phyloP scores from a whole-genome alignment of 1,140 invertebrate species.

The Subanguina moxae region DNA sequence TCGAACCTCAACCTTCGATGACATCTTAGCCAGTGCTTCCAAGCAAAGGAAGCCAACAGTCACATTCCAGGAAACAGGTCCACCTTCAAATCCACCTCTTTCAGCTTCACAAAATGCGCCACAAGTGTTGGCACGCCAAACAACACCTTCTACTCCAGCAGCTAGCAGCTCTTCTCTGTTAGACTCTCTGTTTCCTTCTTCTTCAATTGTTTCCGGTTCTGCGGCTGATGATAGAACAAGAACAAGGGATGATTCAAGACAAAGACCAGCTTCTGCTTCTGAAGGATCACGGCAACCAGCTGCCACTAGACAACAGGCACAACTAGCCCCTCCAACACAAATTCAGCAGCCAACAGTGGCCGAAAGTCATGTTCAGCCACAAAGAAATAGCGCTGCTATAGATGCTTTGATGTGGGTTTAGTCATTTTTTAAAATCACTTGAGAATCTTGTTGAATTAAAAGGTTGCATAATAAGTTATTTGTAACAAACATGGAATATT shows the following conservation, averaged over 20 bases:
- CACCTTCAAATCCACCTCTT: neutral
- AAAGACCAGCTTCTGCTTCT: slow-evolving; percentile 13
- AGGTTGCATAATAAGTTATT: neutral
- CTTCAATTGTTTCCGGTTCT: neutral
- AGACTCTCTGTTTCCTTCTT: slow-evolving; percentile 19
- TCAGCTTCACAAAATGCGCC: neutral
- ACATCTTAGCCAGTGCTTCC: slow-evolving; percentile 25
- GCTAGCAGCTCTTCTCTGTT: slow-evolving; percentile 3
- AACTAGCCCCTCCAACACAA: neutral
- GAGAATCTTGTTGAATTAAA: too few relatives aligned
- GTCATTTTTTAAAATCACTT: too few relatives aligned
- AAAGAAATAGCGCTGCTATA: neutral
- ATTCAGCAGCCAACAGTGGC: neutral
- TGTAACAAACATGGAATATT: too few relatives aligned
- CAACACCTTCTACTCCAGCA: neutral
- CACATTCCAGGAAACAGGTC: slow-evolving; percentile 17
- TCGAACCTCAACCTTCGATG: slow-evolving; percentile 16
- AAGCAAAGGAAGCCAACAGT: slow-evolving; percentile 27
- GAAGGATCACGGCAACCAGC: neutral
- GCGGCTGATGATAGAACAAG: neutral
- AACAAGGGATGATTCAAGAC: neutral
- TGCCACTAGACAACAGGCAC: neutral
- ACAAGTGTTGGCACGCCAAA: neutral
- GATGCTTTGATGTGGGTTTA: neutral
- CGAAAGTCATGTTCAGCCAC: neutral